Conservation (phyloP, 2,888 invertebrate species). For the Mythimna loreyi region DNA sequence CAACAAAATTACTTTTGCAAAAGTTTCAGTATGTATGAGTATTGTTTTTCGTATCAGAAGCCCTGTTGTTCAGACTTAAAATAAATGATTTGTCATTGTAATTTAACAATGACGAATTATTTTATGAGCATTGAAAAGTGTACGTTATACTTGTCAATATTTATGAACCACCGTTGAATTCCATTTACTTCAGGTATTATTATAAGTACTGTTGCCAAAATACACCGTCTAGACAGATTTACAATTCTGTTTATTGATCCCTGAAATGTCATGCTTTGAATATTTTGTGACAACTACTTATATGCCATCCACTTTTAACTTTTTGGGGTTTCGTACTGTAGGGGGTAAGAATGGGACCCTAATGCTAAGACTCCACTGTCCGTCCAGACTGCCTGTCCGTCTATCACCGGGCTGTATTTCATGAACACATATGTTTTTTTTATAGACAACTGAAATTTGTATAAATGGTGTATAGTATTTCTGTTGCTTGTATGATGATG, state of each 20-base stretch:
- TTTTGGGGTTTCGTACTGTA: neutral
- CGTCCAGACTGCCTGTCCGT: too few relatives aligned
- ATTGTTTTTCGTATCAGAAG: too few relatives aligned
- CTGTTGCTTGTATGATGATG: too few relatives aligned
- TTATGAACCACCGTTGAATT: neutral
- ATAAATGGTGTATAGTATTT: too few relatives aligned
- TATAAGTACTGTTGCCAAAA: conserved; percentile 4
- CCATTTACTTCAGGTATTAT: neutral
- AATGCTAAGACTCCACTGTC: too few relatives aligned
- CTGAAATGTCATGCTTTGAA: conserved; percentile 23
- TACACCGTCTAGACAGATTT: conserved; percentile 35
- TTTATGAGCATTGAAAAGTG: too few relatives aligned
- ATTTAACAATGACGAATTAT: neutral
- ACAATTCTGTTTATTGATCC: conserved; percentile 22
- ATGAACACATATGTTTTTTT: too few relatives aligned
- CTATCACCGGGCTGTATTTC: too few relatives aligned
- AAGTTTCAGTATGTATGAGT: too few relatives aligned
- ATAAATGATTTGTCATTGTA: neutral
- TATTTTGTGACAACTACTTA: conserved; percentile 15
- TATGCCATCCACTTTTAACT: neutral
- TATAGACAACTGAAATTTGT: too few relatives aligned
- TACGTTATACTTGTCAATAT: neutral
- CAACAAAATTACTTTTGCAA: too few relatives aligned
- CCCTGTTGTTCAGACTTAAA: neutral
- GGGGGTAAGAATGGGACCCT: too few relatives aligned